These are phyloP conservation scores for Drosophila suboccidentalis DNA, from an alignment of 2,888 invertebrate genomes.

Conservation along the genomic window DNA sequence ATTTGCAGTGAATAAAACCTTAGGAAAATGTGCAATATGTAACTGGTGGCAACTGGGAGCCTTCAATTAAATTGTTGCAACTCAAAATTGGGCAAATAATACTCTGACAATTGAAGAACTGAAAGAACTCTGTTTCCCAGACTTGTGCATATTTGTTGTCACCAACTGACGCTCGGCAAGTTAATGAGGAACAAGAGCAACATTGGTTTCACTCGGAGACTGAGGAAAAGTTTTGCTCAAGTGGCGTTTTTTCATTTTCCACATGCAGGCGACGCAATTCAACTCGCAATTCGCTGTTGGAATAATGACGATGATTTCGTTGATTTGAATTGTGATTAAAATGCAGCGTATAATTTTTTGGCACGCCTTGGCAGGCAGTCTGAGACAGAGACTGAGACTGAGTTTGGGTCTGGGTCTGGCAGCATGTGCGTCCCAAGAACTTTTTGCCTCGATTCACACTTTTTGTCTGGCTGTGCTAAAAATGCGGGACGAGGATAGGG, in stretches of 20 bases:
- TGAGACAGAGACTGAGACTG: not conserved
- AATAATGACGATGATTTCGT: constrained; percentile 80
- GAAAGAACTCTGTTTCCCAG: constrained; percentile 11
- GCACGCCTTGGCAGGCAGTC: constrained; percentile 43
- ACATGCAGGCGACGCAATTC: constrained; percentile 45
- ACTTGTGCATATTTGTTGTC: constrained; percentile 26
- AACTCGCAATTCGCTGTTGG: constrained; percentile 48
- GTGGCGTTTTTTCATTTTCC: constrained; percentile 57
- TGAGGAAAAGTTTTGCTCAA: constrained; percentile 55
- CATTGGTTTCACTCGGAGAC: constrained; percentile 23
- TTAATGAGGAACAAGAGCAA: constrained; percentile 62
- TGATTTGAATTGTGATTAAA: constrained; percentile 84
- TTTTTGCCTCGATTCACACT: constrained; percentile 76
- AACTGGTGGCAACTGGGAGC: not conserved
- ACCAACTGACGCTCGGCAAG: constrained; percentile 51
- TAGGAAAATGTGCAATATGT: not conserved
- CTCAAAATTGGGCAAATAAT: not conserved
- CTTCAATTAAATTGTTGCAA: constrained; percentile 1
- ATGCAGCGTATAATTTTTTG: constrained; percentile 81
- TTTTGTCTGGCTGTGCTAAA: constrained; percentile 65
- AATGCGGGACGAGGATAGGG: constrained; percentile 16
- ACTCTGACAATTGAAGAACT: constrained; percentile 7
- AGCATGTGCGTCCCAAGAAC: constrained; percentile 71
- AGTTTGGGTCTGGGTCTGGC: constrained; percentile 36
- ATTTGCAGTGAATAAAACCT: not conserved